Conservation (phyloP, 2,797 vertebrate species). For the Leucoraja ocellata region DNA sequence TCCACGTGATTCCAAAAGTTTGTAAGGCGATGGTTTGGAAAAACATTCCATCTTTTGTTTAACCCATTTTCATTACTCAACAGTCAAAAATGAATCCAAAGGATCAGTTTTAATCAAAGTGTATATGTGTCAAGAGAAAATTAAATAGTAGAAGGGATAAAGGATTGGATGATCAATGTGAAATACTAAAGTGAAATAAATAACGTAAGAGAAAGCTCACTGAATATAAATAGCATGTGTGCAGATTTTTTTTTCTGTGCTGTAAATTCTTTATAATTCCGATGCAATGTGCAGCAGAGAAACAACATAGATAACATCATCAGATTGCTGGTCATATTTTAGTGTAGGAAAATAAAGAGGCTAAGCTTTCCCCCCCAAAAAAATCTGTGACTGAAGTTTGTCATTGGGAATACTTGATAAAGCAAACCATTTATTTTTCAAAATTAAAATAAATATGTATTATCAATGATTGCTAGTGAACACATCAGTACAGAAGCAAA, state of each 20-base stretch:
- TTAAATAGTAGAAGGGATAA: neutral
- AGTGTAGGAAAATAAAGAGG: neutral
- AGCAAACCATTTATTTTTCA: neutral
- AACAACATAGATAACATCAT: neutral
- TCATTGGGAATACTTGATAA: neutral
- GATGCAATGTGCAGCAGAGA: neutral
- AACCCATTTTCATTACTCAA: neutral
- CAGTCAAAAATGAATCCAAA: neutral
- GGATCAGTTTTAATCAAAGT: neutral
- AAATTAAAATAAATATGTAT: neutral
- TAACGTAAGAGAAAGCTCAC: neutral
- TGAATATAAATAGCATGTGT: neutral
- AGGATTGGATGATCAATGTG: neutral
- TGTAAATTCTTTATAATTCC: neutral
- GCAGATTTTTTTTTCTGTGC: neutral
- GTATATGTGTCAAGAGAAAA: neutral
- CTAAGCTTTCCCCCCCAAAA: neutral
- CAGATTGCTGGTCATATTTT: neutral
- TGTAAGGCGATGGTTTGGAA: neutral
- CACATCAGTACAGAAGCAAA: neutral
- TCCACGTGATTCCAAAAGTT: neutral
- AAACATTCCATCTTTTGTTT: neutral
- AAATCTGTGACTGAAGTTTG: neutral
- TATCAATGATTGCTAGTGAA: neutral
- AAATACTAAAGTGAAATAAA: neutral